These are phyloP conservation scores for Dryadula phaetusa DNA, from an alignment of 2,888 invertebrate species.

Conservation along the genomic window DNA sequence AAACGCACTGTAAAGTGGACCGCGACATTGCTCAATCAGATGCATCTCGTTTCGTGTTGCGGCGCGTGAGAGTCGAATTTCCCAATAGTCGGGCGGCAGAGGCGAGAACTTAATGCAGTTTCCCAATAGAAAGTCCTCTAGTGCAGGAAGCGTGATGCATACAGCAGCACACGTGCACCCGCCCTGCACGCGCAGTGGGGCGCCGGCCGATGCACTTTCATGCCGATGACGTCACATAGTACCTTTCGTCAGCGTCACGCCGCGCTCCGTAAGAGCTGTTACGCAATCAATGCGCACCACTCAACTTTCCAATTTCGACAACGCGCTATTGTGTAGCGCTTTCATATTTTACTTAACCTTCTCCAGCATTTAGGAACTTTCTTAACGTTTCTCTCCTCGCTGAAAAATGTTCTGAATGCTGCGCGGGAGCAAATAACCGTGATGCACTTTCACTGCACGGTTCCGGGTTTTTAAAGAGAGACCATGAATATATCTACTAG, in stretches of 20 bases:
- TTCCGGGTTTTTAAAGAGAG: slow-evolving; percentile 50
- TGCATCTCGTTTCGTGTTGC: slow-evolving; percentile 73
- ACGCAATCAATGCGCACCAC: slow-evolving; percentile 79
- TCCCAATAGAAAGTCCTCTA: slow-evolving; percentile 82
- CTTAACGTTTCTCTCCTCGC: slow-evolving; percentile 76
- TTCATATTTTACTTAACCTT: slow-evolving; percentile 82
- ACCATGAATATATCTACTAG: slow-evolving; percentile 2
- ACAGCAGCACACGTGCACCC: slow-evolving; percentile 58
- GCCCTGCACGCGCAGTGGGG: slow-evolving; percentile 56
- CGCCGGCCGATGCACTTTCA: slow-evolving; percentile 82
- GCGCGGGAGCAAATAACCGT: slow-evolving; percentile 64
- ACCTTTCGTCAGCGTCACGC: slow-evolving; percentile 81
- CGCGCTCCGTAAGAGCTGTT: slow-evolving; percentile 79
- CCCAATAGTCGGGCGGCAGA: slow-evolving; percentile 68
- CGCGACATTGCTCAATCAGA: slow-evolving; percentile 72
- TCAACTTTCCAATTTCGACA: slow-evolving; percentile 85
- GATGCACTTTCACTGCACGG: slow-evolving; percentile 79
- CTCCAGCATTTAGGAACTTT: slow-evolving; percentile 76
- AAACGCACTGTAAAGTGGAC: slow-evolving; percentile 66
- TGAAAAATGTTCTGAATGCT: slow-evolving; percentile 80
- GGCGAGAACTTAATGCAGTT: slow-evolving; percentile 65
- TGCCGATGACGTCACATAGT: slow-evolving; percentile 78
- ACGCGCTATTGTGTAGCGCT: slow-evolving; percentile 84
- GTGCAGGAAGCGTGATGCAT: slow-evolving; percentile 75
- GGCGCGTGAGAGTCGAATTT: slow-evolving; percentile 76